These are phyloP conservation scores for Acronicta alni DNA, from an alignment of 2,888 invertebrate genomes.

Conservation along the genomic window DNA sequence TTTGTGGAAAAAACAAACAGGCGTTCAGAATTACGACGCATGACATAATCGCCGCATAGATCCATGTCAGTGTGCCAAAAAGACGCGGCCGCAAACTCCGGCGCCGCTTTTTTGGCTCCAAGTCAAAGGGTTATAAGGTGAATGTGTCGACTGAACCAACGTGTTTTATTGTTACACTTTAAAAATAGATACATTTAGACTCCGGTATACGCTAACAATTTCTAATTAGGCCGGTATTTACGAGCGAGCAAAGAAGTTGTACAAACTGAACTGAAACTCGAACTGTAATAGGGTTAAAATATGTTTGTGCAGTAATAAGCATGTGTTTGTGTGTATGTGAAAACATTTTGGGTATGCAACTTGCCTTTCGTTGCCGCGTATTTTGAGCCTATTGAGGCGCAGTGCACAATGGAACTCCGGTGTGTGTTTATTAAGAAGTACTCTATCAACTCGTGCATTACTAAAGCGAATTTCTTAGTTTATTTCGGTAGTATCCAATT, in stretches of 20 bases:
- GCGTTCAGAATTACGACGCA: slow-evolving; percentile 77
- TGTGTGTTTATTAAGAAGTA: slow-evolving; percentile 29
- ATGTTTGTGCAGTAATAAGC: slow-evolving; percentile 28
- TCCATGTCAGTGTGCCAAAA: slow-evolving; percentile 86
- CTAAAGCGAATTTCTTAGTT: neutral
- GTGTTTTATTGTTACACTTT: slow-evolving; percentile 61
- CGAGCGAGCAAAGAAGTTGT: slow-evolving; percentile 15
- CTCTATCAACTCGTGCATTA: slow-evolving; percentile 14
- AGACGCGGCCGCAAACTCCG: slow-evolving; percentile 69
- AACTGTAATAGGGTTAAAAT: slow-evolving; percentile 31
- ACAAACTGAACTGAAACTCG: slow-evolving; percentile 20
- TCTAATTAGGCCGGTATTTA: slow-evolving; percentile 46
- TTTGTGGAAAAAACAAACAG: slow-evolving; percentile 75
- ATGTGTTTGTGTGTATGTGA: slow-evolving; percentile 22
- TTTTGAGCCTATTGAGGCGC: slow-evolving; percentile 31
- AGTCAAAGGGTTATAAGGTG: slow-evolving; percentile 86
- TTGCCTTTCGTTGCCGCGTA: slow-evolving; percentile 38
- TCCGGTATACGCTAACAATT: slow-evolving; percentile 42
- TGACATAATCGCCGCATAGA: slow-evolving; percentile 87
- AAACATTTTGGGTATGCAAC: slow-evolving; percentile 34
- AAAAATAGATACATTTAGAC: slow-evolving; percentile 57
- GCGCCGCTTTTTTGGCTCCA: slow-evolving; percentile 81
- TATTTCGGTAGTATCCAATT: neutral
- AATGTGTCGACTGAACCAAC: slow-evolving; percentile 73
- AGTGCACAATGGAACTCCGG: slow-evolving; percentile 21